These are phyloP conservation scores for Zonotrichia leucophrys DNA, from an alignment of 2,113 vertebrate genomes.

Conservation along the genomic window DNA sequence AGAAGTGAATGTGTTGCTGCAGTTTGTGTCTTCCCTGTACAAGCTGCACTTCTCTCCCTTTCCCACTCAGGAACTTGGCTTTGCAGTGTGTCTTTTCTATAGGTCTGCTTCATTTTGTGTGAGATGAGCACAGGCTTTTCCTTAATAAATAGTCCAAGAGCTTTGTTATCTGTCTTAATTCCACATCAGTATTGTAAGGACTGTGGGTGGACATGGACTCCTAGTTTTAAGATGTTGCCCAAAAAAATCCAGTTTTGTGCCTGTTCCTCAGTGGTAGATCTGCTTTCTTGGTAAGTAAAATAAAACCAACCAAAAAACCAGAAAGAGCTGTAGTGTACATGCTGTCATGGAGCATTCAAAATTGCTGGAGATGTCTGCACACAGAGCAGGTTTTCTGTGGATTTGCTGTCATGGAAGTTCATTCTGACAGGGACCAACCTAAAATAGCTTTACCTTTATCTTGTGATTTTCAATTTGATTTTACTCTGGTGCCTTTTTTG, in stretches of 20 bases:
- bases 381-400: background rate
- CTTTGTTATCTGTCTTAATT: background rate
- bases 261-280: background rate
- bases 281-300: background rate
- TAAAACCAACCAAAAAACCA: background rate
- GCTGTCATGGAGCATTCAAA: background rate
- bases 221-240: background rate
- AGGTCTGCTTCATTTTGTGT: background rate
- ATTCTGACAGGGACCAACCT: background rate
- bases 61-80: background rate
- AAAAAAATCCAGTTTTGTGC: background rate
- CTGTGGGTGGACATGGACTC: background rate
- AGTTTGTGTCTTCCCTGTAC: background rate
- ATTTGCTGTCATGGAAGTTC: background rate
- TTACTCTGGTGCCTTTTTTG: background rate
- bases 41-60: background rate
- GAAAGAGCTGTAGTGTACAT: background rate
- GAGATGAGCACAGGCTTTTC: background rate
- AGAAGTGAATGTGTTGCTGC: background rate
- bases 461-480: slow-evolving; percentile 24
- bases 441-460: slow-evolving; percentile 20
- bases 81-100: background rate
- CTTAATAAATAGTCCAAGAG: background rate
- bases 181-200: background rate
- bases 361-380: background rate